phyloP scores from a whole-genome alignment of 1,140 invertebrate species.

The Aphis gossypii region DNA sequence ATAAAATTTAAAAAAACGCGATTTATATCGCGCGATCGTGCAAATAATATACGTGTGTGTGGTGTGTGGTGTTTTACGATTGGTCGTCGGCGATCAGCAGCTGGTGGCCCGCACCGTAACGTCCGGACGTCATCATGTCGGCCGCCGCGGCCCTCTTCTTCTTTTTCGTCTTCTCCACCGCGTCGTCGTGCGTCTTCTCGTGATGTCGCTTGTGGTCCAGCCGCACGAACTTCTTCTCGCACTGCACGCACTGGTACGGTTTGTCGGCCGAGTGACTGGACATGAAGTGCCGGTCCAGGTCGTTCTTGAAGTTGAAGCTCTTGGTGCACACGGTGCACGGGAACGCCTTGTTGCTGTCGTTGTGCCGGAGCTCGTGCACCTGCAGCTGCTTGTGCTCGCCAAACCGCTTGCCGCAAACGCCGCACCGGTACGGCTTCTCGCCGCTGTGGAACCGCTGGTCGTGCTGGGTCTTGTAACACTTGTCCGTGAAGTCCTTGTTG shows the following conservation, averaged over 20 bases:
- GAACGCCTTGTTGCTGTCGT: conserved; percentile 82
- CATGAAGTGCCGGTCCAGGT: conserved; percentile 81
- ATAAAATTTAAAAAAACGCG: not conserved
- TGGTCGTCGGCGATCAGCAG: not conserved
- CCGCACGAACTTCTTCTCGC: conserved; percentile 86
- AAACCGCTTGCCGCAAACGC: conserved; percentile 84
- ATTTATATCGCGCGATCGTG: not conserved
- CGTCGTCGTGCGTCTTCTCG: conserved; percentile 79
- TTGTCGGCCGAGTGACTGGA: conserved; percentile 79
- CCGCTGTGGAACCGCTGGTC: conserved; percentile 88
- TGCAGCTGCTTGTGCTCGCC: conserved; percentile 71
- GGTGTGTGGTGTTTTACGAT: not conserved
- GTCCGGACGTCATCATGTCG: not conserved
- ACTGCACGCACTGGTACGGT: conserved; percentile 81
- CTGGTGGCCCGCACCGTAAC: not conserved
- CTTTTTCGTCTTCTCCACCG: conserved; percentile 60
- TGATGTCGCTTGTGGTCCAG: conserved; percentile 97
- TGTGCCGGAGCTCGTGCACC: conserved; percentile 78
- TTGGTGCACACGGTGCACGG: conserved; percentile 88
- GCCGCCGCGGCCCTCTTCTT: not conserved
- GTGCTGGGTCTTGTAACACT: conserved; percentile 88
- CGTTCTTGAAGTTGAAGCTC: conserved; percentile 90
- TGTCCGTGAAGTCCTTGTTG: conserved; percentile 84
- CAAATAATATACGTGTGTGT: not conserved
- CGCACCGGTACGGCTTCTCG: conserved; percentile 84